These are phyloP conservation scores for Nicator chloris DNA, from an alignment of 2,113 vertebrate species.

Conservation along the genomic window DNA sequence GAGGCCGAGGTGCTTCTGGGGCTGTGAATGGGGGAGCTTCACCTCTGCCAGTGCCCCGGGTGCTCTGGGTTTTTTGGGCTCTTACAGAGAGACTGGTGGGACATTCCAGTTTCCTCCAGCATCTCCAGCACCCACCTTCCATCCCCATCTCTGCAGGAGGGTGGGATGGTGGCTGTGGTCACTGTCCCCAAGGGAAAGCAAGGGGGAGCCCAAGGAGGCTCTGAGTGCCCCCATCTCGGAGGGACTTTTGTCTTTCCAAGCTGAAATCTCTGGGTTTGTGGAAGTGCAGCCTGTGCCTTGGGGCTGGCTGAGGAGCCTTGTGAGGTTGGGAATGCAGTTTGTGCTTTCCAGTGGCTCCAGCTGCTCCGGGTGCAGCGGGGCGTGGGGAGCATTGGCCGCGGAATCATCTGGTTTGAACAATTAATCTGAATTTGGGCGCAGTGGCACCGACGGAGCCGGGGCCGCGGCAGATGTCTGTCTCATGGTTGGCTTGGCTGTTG, in stretches of 20 bases:
- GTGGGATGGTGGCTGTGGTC: neutral
- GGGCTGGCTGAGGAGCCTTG: neutral
- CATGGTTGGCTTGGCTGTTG: neutral
- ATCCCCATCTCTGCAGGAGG: neutral
- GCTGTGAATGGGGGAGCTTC: neutral
- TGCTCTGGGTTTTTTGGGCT: neutral
- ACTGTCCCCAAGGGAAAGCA: rapidly evolving
- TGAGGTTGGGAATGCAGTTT: neutral
- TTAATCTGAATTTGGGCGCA: neutral
- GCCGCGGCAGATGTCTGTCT: neutral
- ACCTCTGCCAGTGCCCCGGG: rapidly evolving
- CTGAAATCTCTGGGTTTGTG: neutral
- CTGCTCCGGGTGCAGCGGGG: rapidly evolving
- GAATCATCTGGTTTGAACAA: neutral
- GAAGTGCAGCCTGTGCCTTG: rapidly evolving
- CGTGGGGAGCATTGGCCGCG: rapidly evolving
- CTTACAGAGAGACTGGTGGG: neutral
- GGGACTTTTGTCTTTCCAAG: neutral
- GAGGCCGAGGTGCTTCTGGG: neutral
- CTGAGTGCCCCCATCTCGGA: rapidly evolving
- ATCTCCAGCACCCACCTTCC: neutral
- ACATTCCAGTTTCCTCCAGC: neutral
- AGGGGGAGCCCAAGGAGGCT: rapidly evolving
- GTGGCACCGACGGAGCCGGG: neutral
- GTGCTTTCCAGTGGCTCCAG: neutral